Evolutionary conservation across 2,888 invertebrate genomes (phyloP), one percentile per base, ranked within the genome.

Genomic region (Caenorhabditis sp.): DNA sequence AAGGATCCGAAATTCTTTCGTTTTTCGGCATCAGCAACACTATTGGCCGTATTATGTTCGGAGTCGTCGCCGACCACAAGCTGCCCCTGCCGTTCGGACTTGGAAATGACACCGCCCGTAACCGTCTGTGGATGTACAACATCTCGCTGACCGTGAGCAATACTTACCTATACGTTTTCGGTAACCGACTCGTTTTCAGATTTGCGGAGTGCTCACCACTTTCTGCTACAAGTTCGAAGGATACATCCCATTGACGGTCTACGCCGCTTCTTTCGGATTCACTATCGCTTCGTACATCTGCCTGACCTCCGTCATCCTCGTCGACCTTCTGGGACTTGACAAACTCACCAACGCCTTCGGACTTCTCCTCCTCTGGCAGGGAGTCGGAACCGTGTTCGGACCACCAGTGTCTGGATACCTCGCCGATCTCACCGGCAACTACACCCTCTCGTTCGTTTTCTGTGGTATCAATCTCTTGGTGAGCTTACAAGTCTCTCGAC

Each of bases 321-420:
- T 98, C 85, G 97, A 99, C 90, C 92, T 98, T 43, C 92, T 99
- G 46, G 98, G 98, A 1, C 91, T 99, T 89, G 96, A 97, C 89
- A 94, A 94, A 90, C 91, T 99, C 84, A 98, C 98, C 53, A 98
- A 96, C 90, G 96, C 97, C 55, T 99, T 98, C 91, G 99, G 99
- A 9, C 92, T 99, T 78, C 92, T 99, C 65, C 95, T 97, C 86
- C 91, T 99, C 85, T 96, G 96, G 92, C 88, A 83, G 72, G 99
- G 98, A 45, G 93, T 94, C 48, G 96, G 97, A 13, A 95, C 96
- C 26, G 94, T 96, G 61, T 92, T 96, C 59, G 92, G 92, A 32
- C 92, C 93, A 71, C 95, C 96, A 39, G 81, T 91, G 91, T 71
- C 90, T 95, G 96, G 96, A 68, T 93, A 93, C 92, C 90, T 97